Conservation (phyloP, 2,797 vertebrate genomes). For the Schizothorax lantsangensis region DNA sequence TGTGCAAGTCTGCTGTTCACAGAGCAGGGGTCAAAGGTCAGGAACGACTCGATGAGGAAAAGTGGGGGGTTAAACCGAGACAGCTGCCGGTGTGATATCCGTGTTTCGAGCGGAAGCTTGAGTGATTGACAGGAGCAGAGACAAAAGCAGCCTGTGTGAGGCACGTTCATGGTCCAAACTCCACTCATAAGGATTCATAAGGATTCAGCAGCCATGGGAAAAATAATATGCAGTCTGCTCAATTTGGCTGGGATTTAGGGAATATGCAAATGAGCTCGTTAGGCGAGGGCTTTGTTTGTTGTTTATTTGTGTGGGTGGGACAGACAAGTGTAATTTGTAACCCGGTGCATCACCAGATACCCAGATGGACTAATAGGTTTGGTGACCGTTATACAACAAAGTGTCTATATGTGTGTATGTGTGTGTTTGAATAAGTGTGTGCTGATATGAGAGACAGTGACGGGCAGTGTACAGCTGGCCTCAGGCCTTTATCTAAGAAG, state of each 20-base stretch:
- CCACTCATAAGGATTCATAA: conserved; percentile 20
- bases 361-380: conserved; percentile 42
- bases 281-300: conserved; percentile 34
- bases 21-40: conserved; percentile 31
- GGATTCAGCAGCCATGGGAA: conserved; percentile 34
- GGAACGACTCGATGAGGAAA: conserved; percentile 42
- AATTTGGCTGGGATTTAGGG: conserved; percentile 33
- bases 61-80: conserved; percentile 43
- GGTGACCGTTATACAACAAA: conserved; percentile 16
- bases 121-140: conserved; percentile 54
- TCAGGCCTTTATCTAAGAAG: conserved; percentile 31
- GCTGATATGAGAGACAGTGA: conserved; percentile 44
- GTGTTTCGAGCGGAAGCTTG: conserved; percentile 41
- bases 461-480: conserved; percentile 60
- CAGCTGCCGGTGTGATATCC: conserved; percentile 50
- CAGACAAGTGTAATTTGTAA: conserved; percentile 42
- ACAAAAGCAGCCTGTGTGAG: conserved; percentile 48
- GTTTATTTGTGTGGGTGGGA: conserved; percentile 33
- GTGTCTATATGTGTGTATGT: conserved; percentile 12
- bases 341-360: conserved; percentile 13
- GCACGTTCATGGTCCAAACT: neutral
- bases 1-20: conserved; percentile 19
- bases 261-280: conserved; percentile 48
- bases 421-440: conserved; percentile 10
- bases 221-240: conserved; percentile 47